Evolutionary conservation across 1,140 invertebrate species (phyloP).

Genomic region (Hycleus cichorii): DNA sequence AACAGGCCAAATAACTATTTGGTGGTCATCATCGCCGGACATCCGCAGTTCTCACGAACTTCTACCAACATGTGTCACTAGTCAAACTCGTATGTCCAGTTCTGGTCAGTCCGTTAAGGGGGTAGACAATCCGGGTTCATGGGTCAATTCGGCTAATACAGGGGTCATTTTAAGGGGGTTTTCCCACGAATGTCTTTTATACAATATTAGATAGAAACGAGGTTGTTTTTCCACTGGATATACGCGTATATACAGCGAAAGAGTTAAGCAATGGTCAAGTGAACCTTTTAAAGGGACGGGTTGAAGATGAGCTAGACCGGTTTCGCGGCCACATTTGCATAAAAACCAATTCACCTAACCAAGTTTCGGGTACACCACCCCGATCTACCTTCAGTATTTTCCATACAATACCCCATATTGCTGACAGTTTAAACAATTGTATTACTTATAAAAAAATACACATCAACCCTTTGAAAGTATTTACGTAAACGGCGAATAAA

Average conservation of each 20-base stretch:
- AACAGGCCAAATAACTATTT: neutral
- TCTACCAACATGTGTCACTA: slow-evolving; percentile 26
- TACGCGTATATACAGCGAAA: slow-evolving; percentile 2
- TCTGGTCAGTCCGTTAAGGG: slow-evolving; percentile 33
- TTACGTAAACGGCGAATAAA: no score
- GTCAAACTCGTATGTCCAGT: slow-evolving; percentile 33
- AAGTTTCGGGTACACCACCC: no score
- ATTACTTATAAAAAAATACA: no score
- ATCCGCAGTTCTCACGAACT: slow-evolving; percentile 31
- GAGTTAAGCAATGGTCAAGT: slow-evolving; percentile 30
- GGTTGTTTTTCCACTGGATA: slow-evolving; percentile 17
- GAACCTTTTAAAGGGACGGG: slow-evolving; percentile 23
- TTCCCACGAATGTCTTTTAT: slow-evolving; percentile 30
- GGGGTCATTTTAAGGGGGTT: slow-evolving; percentile 29
- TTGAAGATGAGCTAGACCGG: neutral
- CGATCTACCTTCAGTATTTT: no score
- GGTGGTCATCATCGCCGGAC: slow-evolving; percentile 23
- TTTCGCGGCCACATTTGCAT: neutral
- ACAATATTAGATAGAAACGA: slow-evolving; percentile 28
- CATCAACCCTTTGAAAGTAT: no score
- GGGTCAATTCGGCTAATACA: slow-evolving; percentile 29
- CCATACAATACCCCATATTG: no score
- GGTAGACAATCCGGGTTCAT: slow-evolving; percentile 21
- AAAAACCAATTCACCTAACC: no score
- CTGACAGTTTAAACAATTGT: no score